phyloP scores from a whole-genome alignment of 2,113 vertebrate genomes.

The Perognathus longimembris region DNA sequence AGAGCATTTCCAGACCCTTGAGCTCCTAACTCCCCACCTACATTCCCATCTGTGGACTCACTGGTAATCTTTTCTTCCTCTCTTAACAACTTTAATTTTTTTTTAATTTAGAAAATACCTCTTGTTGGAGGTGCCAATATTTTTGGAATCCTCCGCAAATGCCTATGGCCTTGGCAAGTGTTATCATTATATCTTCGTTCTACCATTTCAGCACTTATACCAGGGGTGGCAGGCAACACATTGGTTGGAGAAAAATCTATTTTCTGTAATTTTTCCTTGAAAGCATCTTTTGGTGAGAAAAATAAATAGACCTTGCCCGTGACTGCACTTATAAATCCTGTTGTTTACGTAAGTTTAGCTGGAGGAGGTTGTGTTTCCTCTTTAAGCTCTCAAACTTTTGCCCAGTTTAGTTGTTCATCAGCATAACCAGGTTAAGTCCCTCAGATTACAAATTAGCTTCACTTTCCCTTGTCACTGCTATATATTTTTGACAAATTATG shows the following conservation, averaged over 20 bases:
- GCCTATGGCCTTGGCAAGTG: constrained; percentile 58
- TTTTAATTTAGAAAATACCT: constrained; percentile 80
- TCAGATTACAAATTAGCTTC: constrained; percentile 86
- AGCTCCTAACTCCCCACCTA: constrained; percentile 58
- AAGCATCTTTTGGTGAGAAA: constrained; percentile 69
- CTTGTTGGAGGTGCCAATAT: constrained; percentile 70
- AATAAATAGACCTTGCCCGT: constrained; percentile 68
- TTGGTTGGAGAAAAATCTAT: constrained; percentile 76
- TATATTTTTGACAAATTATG: constrained; percentile 86
- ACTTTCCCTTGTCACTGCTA: constrained; percentile 78
- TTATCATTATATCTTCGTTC: constrained; percentile 43
- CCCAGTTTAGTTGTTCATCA: constrained; percentile 78
- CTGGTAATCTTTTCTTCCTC: constrained; percentile 70
- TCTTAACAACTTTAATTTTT: constrained; percentile 66
- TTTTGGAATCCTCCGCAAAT: constrained; percentile 75
- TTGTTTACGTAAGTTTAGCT: constrained; percentile 73
- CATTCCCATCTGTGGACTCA: constrained; percentile 69
- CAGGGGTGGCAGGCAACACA: constrained; percentile 73
- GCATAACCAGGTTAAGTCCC: constrained; percentile 84
- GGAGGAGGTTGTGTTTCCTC: constrained; percentile 63
- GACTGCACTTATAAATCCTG: constrained; percentile 66
- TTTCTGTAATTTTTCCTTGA: constrained; percentile 79
- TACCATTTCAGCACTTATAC: constrained; percentile 42
- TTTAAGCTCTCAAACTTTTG: constrained; percentile 81
- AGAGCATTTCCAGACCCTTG: constrained; percentile 54